These are phyloP conservation scores for Ctenosaura bakeri DNA, from an alignment of 2,797 vertebrate species.

Conservation along the genomic window DNA sequence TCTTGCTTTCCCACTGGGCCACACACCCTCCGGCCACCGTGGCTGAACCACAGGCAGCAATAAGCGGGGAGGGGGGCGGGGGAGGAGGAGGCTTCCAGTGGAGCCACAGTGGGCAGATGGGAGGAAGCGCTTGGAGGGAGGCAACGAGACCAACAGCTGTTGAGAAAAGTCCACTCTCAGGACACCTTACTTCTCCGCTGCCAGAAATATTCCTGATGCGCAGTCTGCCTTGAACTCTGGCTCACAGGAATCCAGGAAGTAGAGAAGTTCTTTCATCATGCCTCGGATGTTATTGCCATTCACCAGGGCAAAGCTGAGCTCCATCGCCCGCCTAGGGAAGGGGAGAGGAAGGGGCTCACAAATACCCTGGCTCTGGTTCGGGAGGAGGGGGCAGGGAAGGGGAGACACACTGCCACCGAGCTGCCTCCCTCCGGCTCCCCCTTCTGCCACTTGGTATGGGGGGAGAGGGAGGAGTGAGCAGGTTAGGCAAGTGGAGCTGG, in stretches of 20 bases:
- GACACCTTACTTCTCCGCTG: slow-evolving; percentile 95
- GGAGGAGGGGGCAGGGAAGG: no score
- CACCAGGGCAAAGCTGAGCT: slow-evolving; percentile 98
- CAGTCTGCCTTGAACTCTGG: slow-evolving; percentile 99
- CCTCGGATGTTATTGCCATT: slow-evolving; percentile 99
- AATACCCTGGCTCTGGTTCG: no score
- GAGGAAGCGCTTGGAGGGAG: no score
- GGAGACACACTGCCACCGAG: background rate
- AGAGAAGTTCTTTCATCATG: slow-evolving; percentile 99
- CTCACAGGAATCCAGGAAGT: slow-evolving; percentile 99
- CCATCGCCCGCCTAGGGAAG: slow-evolving; percentile 93
- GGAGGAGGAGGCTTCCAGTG: no score
- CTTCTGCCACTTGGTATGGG: no score
- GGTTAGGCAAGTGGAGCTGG: background rate
- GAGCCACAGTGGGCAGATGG: no score
- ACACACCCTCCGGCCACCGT: no score
- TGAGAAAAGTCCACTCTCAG: background rate
- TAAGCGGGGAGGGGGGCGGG: no score
- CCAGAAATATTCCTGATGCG: slow-evolving; percentile 97
- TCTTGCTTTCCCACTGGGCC: no score
- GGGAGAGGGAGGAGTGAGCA: background rate
- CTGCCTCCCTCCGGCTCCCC: no score
- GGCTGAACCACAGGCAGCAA: no score
- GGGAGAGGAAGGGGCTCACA: slow-evolving; percentile 18
- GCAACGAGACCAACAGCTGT: background rate